Evolutionary conservation across 2,888 invertebrate genomes (phyloP), one percentile per base, ranked within the genome.

Genomic region (Phytoseiulus persimilis): DNA sequence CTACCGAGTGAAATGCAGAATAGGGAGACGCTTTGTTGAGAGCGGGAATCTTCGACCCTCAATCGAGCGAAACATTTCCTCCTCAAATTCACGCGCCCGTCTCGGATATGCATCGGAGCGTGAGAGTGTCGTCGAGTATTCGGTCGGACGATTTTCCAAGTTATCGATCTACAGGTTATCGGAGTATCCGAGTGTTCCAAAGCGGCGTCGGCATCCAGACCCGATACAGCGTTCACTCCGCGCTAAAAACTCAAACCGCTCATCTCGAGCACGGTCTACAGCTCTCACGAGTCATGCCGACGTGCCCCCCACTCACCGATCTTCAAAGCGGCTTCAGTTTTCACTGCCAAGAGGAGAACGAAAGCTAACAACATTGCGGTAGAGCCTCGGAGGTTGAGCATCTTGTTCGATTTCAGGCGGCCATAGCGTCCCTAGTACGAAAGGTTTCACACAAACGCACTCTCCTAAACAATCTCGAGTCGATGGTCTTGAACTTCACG

Each of bases 381-480:
- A 23, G 65, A 65, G 65, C 65, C 18, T 65, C 65, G 65, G 65
- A 65, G 65, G 65, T 65, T 65, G 65, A 65, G 65, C 65, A 65
- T 65, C 65, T 65, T 65, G 65, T 65, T 65, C 65, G 65, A 65
- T 65, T n/a, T 65, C 65, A 65, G 65, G 65, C 65, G 65, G 65
- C 65, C 65, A 65, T 65, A 65, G 65, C 65, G 65, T 65, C 65
- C 65, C 65, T 65, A 65, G 65, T 65, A 65, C 28, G 65, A 23
- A 65, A 65, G 18, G 65, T 65, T 23, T 14, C 65, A 65, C 65
- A 65, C 65, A 65, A 65, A 65, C 65, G 65, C 65, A 65, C 65
- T 65, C 65, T 14, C 18, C 65, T 65, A 23, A 65, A 28, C 65
- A 23, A 65, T 65, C 65, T 23, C 18, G 1, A 65, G 18, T 23